phyloP scores from a whole-genome alignment of 2,113 vertebrate species.

The Pipra filicauda region DNA sequence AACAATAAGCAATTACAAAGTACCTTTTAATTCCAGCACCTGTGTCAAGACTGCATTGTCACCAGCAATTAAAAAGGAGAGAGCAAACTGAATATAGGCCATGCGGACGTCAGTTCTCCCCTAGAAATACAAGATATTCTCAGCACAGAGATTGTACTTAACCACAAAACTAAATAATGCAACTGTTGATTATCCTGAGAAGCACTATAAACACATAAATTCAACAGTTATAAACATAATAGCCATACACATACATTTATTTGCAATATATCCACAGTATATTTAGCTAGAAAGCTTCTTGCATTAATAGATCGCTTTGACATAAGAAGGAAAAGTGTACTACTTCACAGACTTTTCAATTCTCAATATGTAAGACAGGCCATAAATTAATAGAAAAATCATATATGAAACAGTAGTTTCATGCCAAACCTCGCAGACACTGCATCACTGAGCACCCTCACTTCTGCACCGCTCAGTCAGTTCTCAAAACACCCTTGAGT shows the following conservation, averaged over 20 bases:
- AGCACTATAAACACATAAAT: background rate
- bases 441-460: background rate
- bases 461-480: background rate
- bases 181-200: background rate
- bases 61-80: slow-evolving; percentile 91
- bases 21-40: slow-evolving; percentile 92
- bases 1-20: background rate
- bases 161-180: background rate
- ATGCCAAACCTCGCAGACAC: background rate
- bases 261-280: background rate
- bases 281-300: background rate
- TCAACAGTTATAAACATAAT: background rate
- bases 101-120: slow-evolving; percentile 86
- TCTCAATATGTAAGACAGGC: background rate
- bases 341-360: background rate
- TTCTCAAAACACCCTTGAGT: background rate
- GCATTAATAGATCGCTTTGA: background rate
- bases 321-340: background rate
- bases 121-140: slow-evolving; percentile 54
- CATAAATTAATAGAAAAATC: background rate
- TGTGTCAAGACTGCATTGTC: slow-evolving; percentile 81
- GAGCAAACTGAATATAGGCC: slow-evolving; percentile 89
- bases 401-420: background rate
- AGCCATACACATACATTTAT: background rate
- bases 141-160: background rate